These are phyloP conservation scores for Eristalinus aeneus DNA, from an alignment of 2,888 invertebrate genomes.

Conservation along the genomic window DNA sequence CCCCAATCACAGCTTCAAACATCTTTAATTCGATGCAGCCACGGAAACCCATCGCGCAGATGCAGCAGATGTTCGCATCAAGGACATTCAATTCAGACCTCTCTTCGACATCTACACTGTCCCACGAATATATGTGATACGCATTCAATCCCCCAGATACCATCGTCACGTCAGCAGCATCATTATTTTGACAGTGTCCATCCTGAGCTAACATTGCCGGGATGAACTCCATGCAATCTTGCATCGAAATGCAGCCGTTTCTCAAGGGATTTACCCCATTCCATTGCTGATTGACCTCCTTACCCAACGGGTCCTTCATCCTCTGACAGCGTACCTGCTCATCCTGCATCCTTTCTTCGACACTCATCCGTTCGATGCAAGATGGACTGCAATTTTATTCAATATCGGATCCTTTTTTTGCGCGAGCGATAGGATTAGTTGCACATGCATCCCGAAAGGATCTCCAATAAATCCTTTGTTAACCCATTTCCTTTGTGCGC, in stretches of 20 bases:
- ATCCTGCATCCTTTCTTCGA: constrained; percentile 27
- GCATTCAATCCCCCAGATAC: neutral
- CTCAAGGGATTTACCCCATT: neutral
- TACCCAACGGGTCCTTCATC: neutral
- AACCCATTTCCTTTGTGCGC: constrained; percentile 65
- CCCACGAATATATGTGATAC: neutral
- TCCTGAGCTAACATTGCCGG: neutral
- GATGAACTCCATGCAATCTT: neutral
- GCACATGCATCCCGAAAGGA: constrained; percentile 25
- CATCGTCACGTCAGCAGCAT: neutral
- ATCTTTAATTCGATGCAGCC: too few species aligned
- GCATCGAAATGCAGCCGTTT: neutral
- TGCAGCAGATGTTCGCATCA: neutral
- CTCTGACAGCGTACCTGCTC: constrained; percentile 36
- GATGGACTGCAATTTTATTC: constrained; percentile 69
- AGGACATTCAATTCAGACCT: neutral
- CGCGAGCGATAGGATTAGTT: constrained; percentile 38
- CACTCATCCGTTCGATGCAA: constrained; percentile 21
- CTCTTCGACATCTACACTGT: neutral
- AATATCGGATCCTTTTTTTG: constrained; percentile 44
- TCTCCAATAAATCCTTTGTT: constrained; percentile 64
- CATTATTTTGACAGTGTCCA: neutral
- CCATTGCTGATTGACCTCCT: constrained; percentile 28
- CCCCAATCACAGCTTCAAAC: too few species aligned
- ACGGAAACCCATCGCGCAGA: neutral